Percentiles rank a stretch among this genome's conserved stretches.
Evolutionary conservation across 2,113 vertebrate species (phyloP).

Genomic region (Istiophorus platypterus): DNA sequence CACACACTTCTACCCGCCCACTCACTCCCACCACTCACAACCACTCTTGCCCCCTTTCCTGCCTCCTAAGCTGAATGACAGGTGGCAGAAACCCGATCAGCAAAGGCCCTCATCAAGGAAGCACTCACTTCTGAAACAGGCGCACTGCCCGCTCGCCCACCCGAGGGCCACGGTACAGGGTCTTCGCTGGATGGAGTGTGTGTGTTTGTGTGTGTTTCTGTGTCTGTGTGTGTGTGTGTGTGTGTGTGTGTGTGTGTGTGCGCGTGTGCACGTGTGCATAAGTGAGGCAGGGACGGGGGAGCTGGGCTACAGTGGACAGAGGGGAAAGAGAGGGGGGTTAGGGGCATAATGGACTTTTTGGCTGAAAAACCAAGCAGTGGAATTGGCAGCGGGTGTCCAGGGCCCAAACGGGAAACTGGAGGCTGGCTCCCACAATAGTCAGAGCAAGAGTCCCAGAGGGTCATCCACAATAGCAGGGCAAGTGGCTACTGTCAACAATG

Average conservation of each 20-base stretch:
- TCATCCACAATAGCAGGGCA: conserved; percentile 76
- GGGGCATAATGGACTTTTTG: conserved; percentile 68
- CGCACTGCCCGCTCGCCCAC: conserved; percentile 76
- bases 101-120: conserved; percentile 65
- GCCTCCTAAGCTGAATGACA: conserved; percentile 82
- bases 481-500: conserved; percentile 77
- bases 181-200: conserved; percentile 41
- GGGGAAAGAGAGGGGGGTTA: conserved; percentile 13
- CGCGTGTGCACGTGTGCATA: conserved; percentile 21
- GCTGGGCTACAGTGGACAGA: conserved; percentile 47
- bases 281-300: conserved; percentile 32
- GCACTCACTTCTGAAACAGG: conserved; percentile 69
- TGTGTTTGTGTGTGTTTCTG: background rate
- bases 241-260: conserved; percentile 25
- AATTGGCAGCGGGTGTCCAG: conserved; percentile 71
- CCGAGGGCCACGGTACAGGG: conserved; percentile 59
- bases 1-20: conserved; percentile 16
- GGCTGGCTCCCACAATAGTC: conserved; percentile 78
- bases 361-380: conserved; percentile 43
- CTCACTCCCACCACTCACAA: conserved; percentile 50
- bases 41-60: conserved; percentile 61
- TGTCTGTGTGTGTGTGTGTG: conserved; percentile 17
- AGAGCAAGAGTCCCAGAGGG: conserved; percentile 65
- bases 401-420: conserved; percentile 79
- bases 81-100: conserved; percentile 87